phyloP scores from a whole-genome alignment of 1,140 invertebrate genomes.

The Trichomalopsis sarcophagae region DNA sequence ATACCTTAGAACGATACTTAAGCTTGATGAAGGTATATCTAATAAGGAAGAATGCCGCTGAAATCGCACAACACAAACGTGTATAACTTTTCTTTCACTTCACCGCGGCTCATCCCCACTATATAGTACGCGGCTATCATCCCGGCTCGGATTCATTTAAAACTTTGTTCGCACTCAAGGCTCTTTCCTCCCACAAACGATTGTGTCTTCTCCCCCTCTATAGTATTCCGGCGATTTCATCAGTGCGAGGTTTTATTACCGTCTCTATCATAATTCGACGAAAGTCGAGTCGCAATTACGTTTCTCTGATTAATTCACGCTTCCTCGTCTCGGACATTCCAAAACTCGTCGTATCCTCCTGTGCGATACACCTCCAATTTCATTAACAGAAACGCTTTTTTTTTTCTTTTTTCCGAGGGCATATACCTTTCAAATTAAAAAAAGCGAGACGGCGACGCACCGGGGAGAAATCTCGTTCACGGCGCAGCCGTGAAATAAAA shows the following conservation, averaged over 20 bases:
- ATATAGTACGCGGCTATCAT: not conserved
- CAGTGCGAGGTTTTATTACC: slow-evolving; percentile 24
- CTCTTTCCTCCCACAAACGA: not conserved
- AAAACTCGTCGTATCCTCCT: not conserved
- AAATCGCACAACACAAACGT: not conserved
- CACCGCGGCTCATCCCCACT: not conserved
- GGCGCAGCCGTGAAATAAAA: slow-evolving; percentile 40
- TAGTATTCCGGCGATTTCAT: slow-evolving; percentile 9
- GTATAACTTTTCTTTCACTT: not conserved
- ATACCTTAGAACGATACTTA: too few species aligned
- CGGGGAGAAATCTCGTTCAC: slow-evolving; percentile 57
- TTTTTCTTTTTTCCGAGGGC: not conserved
- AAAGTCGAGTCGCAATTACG: slow-evolving; percentile 19
- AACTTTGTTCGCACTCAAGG: not conserved
- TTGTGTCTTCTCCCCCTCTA: not conserved
- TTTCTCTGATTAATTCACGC: slow-evolving; percentile 40
- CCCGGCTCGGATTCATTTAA: slow-evolving; percentile 17
- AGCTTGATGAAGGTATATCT: too few species aligned
- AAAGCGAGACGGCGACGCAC: slow-evolving; percentile 70
- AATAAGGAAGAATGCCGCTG: not conserved
- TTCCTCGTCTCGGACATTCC: not conserved
- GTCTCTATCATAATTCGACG: slow-evolving; percentile 30
- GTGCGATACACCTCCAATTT: not conserved
- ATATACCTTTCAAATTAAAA: not conserved
- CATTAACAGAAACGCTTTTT: slow-evolving; percentile 2